A percentile compares a stretch with the other conserved stretches of the same genome.
phyloP scores from a whole-genome alignment of 2,797 vertebrate species.

The Pipistrellus kuhlii region DNA sequence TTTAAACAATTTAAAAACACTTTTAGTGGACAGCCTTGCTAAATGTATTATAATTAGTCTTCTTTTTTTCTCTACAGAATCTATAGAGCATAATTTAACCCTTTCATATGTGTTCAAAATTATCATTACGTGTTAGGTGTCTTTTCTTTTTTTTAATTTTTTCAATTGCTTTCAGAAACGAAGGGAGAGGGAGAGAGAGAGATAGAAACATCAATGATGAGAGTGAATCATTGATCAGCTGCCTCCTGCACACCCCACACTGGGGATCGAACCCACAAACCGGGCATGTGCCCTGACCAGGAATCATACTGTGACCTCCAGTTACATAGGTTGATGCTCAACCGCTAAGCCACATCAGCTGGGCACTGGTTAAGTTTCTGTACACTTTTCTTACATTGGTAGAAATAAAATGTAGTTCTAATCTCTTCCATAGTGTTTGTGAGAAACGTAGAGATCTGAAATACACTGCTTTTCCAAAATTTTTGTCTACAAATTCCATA shows the following conservation, averaged over 20 bases:
- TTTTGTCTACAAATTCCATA: constrained; percentile 36
- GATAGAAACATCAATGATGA: too few species aligned
- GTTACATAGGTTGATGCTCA: too few species aligned
- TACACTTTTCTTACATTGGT: background rate
- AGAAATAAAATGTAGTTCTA: background rate
- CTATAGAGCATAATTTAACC: constrained; percentile 5
- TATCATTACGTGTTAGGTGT: background rate
- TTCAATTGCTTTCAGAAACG: too few species aligned
- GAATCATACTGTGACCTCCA: too few species aligned
- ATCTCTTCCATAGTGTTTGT: background rate
- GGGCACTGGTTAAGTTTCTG: background rate
- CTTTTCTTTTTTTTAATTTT: too few species aligned
- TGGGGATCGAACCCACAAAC: too few species aligned
- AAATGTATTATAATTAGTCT: constrained; percentile 11
- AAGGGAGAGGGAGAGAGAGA: too few species aligned
- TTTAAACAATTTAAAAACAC: constrained; percentile 31
- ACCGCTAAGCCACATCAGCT: too few species aligned
- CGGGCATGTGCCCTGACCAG: too few species aligned
- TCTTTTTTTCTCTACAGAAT: constrained; percentile 38
- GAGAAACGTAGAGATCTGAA: constrained; percentile 50
- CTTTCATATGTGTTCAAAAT: constrained; percentile 48
- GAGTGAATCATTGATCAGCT: too few species aligned
- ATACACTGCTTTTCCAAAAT: background rate
- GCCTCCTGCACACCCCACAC: too few species aligned
- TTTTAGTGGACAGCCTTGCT: constrained; percentile 41